Conservation (phyloP, 2,113 vertebrate species). For the Acanthochromis polyacanthus region DNA sequence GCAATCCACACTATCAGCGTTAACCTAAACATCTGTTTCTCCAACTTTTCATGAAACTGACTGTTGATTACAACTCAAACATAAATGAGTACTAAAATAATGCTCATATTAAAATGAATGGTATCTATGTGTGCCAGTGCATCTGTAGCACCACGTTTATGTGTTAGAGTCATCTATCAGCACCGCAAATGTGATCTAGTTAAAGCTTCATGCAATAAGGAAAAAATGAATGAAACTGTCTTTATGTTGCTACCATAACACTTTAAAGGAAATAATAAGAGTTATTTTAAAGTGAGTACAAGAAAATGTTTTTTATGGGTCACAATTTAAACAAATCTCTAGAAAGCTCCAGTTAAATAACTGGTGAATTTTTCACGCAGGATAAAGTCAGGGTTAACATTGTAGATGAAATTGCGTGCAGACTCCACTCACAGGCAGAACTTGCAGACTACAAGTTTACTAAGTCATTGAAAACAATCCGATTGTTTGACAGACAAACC, state of each 20-base stretch:
- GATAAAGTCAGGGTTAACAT: too few relatives aligned
- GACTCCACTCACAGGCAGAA: too few relatives aligned
- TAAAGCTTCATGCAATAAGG: not conserved
- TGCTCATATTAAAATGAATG: not conserved
- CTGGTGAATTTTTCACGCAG: too few relatives aligned
- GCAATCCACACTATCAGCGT: conserved; percentile 22
- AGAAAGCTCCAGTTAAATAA: too few relatives aligned
- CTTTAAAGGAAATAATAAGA: too few relatives aligned
- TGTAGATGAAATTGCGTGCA: too few relatives aligned
- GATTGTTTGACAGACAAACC: too few relatives aligned
- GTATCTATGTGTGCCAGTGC: not conserved
- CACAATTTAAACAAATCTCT: too few relatives aligned
- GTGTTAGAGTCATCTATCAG: not conserved
- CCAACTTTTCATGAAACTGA: not conserved
- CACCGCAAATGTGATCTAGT: not conserved
- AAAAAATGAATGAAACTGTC: not conserved
- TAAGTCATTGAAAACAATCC: too few relatives aligned
- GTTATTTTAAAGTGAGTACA: too few relatives aligned
- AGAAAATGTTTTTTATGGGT: too few relatives aligned
- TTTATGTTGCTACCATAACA: not conserved
- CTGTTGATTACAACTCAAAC: not conserved
- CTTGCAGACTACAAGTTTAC: too few relatives aligned
- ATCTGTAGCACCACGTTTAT: not conserved
- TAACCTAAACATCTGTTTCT: conserved; percentile 20
- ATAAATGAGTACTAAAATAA: not conserved